A percentile compares a stretch with the other conserved stretches of the same genome.
These are phyloP conservation scores for Tachina lurida DNA, from an alignment of 2,888 invertebrate species.

Conservation along the genomic window DNA sequence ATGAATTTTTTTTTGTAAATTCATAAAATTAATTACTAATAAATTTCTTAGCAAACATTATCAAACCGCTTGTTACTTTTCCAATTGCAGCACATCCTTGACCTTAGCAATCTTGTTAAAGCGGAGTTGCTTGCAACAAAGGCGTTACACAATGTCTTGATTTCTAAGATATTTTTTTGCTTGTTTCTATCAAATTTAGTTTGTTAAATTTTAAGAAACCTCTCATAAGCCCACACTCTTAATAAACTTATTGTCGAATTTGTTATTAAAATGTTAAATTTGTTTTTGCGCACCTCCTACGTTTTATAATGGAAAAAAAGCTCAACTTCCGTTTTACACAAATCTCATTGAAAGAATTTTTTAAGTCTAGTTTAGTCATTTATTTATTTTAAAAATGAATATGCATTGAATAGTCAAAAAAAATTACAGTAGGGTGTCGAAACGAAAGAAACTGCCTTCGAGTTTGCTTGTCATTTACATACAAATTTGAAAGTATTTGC, in stretches of 20 bases:
- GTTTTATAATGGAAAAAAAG: conserved; percentile 32
- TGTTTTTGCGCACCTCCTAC: conserved; percentile 33
- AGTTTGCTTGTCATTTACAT: no score
- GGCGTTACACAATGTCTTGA: conserved; percentile 27
- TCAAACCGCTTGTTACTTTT: background rate
- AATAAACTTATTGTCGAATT: conserved; percentile 21
- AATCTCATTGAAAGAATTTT: conserved; percentile 4
- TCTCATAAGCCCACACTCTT: conserved; percentile 27
- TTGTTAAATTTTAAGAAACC: conserved; percentile 11
- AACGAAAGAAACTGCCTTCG: no score
- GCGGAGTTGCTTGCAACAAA: conserved; percentile 5
- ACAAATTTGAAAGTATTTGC: no score
- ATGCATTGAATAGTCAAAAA: no score
- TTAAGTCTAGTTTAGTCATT: background rate
- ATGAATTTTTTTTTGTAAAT: no score
- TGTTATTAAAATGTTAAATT: conserved; percentile 14
- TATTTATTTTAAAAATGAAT: no score
- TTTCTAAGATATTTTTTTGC: conserved; percentile 17
- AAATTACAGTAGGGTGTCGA: no score
- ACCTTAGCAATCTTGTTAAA: conserved; percentile 31
- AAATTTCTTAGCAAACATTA: no score
- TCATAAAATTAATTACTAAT: no score
- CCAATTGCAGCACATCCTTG: conserved; percentile 33
- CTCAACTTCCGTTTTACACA: conserved; percentile 65
- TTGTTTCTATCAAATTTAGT: background rate